These are phyloP conservation scores for Crotalus helleri DNA, from an alignment of 2,113 vertebrate genomes.

Conservation along the genomic window DNA sequence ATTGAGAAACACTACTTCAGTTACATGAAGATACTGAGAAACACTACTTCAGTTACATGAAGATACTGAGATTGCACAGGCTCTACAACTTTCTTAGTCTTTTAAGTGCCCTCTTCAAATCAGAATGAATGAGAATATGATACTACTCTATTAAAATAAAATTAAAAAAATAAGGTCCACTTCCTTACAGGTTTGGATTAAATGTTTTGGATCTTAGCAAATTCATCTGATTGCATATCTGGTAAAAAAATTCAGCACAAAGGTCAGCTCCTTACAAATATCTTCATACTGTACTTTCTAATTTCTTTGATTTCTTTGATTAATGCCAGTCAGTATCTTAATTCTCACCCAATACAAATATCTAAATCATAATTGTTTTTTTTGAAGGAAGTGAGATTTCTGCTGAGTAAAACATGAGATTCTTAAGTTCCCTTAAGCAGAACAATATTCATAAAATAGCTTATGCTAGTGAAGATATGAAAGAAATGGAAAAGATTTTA, in stretches of 20 bases:
- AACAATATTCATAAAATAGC: not conserved
- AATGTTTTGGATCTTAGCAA: not conserved
- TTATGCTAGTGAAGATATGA: not conserved
- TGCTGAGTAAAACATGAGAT: not conserved
- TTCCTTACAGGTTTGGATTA: not conserved
- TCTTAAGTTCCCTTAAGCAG: not conserved
- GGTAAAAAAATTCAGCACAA: not conserved
- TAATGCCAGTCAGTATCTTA: not conserved
- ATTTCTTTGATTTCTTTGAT: not conserved
- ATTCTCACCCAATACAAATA: not conserved
- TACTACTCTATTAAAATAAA: not conserved
- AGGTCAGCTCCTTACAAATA: not conserved
- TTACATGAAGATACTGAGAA: not conserved
- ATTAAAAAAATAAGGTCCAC: not conserved
- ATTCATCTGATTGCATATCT: not conserved
- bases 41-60: not conserved
- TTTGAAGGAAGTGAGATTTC: not conserved
- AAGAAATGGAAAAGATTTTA: not conserved
- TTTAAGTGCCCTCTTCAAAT: not conserved
- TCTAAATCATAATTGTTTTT: not conserved
- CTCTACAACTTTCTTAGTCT: not conserved
- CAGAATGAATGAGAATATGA: rapidly evolving
- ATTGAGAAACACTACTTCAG: not conserved
- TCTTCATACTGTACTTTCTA: not conserved
- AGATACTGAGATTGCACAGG: not conserved